Percentiles rank a stretch among this genome's conserved stretches.
phyloP scores from a whole-genome alignment of 2,888 invertebrate genomes.

The Philhelius pedissequus region DNA sequence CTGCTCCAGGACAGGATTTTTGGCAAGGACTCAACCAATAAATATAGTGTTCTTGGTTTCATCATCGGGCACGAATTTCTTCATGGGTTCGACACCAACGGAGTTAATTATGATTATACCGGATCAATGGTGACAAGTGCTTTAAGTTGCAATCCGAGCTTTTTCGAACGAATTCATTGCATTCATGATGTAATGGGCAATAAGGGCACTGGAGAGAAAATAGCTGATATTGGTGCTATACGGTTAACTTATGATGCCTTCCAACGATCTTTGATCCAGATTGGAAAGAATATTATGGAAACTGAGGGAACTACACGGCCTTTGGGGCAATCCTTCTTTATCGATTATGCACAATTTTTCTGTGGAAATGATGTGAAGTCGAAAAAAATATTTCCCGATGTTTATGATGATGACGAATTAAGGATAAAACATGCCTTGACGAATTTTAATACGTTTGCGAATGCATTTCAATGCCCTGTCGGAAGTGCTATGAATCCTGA shows the following conservation, averaged over 20 bases:
- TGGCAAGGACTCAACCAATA: constrained; percentile 68
- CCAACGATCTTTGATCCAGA: constrained; percentile 45
- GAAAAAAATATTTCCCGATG: constrained; percentile 69
- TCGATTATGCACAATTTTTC: constrained; percentile 76
- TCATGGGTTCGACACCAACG: constrained; percentile 75
- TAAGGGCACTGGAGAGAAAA: constrained; percentile 74
- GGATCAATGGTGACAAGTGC: constrained; percentile 76
- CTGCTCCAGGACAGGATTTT: constrained; percentile 74
- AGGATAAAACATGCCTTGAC: constrained; percentile 75
- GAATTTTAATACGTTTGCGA: constrained; percentile 74
- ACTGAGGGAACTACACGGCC: neutral
- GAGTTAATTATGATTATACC: constrained; percentile 74
- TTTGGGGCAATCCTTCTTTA: constrained; percentile 73
- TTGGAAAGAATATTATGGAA: constrained; percentile 10
- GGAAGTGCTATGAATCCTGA: constrained; percentile 72
- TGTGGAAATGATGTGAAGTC: constrained; percentile 73
- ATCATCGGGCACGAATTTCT: constrained; percentile 74
- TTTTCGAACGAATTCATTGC: constrained; percentile 73
- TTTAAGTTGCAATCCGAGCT: constrained; percentile 72
- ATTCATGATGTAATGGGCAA: constrained; percentile 74
- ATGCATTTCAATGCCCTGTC: constrained; percentile 71
- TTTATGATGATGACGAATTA: constrained; percentile 75
- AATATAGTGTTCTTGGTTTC: constrained; percentile 75
- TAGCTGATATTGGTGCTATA: constrained; percentile 76
- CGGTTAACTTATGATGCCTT: constrained; percentile 74